Base-by-base conservation (phyloP, 1,140 invertebrate genomes). In the Macrocentrus cingulum region DNA sequence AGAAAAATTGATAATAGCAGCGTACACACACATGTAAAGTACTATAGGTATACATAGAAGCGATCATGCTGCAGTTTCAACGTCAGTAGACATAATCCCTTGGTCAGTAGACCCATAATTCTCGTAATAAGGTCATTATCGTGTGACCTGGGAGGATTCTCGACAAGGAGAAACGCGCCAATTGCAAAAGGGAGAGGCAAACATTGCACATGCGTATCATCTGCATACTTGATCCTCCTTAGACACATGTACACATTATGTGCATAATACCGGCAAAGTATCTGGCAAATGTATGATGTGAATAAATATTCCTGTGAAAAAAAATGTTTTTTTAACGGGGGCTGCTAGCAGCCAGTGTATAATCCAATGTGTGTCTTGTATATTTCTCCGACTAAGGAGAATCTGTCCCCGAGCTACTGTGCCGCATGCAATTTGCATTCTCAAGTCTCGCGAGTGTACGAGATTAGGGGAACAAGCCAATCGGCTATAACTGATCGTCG, bases 401-500 rank as follows among this genome's bases (percentile, higher is more conserved):
- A 67, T 71, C 69, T 71, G 69, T 71, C 67, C 65, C 65, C 49
- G 52, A 60, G 59, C 52, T 49, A 60, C 44, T 52, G 50, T 13
- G 62, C 34, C 63, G 60, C 53, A 57, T 71, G 68, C 66, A 71
- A 73, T 73, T 73, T 73, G 69, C 71, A 73, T 72, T 72, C 67
- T 72, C 64, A 72, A 71, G 67, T 67, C 65, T 4, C 15, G 36
- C 7, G 36, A 39, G 36, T 29, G 25, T 29, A 29, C 25, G 25
- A 29, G 36, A 39, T 39, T 8, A 39, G 13, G 11, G 13, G 36
- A 39, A 29, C 25, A 29, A 39, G 36, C 8, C 36, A 39, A 15
- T 39, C 13, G 36, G 13, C 7, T 39, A n/a, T 11, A 34, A 34
- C 36, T 39, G 36, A 39, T 39, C 36, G 13, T 39, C 36, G 36